Evolutionary conservation across 2,888 invertebrate species (phyloP).

Genomic region (Epistrophe eligans): DNA sequence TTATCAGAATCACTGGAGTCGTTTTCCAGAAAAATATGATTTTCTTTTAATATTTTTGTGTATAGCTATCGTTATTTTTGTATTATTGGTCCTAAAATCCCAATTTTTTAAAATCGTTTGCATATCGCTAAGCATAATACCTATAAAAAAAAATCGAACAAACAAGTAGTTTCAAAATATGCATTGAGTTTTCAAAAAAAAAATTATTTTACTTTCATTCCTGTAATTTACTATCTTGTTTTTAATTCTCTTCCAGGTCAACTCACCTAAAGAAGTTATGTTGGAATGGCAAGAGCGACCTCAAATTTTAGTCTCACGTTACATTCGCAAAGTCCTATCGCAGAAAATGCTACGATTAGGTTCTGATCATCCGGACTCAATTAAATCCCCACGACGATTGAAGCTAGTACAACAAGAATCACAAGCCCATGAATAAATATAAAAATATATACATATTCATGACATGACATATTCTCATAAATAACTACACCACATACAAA

Average conservation of each 20-base stretch:
- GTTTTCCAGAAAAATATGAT: too few relatives aligned
- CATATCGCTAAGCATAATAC: too few relatives aligned
- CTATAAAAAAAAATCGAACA: too few relatives aligned
- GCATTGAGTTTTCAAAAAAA: too few relatives aligned
- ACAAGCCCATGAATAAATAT: slow-evolving; percentile 92
- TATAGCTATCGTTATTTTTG: too few relatives aligned
- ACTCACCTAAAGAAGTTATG: slow-evolving; percentile 93
- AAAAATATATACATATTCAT: neutral
- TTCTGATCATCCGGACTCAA: slow-evolving; percentile 90
- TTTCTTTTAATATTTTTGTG: too few relatives aligned
- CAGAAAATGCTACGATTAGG: slow-evolving; percentile 89
- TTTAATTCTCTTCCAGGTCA: slow-evolving; percentile 86
- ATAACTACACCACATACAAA: neutral
- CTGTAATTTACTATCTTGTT: neutral
- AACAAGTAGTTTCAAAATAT: too few relatives aligned
- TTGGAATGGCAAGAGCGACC: slow-evolving; percentile 96
- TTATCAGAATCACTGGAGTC: too few relatives aligned
- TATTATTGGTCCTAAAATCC: too few relatives aligned
- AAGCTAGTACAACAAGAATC: slow-evolving; percentile 96
- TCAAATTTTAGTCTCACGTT: slow-evolving; percentile 92
- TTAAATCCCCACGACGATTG: slow-evolving; percentile 94
- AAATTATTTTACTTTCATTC: too few relatives aligned
- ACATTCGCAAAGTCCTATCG: slow-evolving; percentile 92
- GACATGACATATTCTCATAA: slow-evolving; percentile 2
- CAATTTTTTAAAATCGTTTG: too few relatives aligned